phyloP scores from a whole-genome alignment of 2,888 invertebrate genomes.

The Amblyjoppa proteus region DNA sequence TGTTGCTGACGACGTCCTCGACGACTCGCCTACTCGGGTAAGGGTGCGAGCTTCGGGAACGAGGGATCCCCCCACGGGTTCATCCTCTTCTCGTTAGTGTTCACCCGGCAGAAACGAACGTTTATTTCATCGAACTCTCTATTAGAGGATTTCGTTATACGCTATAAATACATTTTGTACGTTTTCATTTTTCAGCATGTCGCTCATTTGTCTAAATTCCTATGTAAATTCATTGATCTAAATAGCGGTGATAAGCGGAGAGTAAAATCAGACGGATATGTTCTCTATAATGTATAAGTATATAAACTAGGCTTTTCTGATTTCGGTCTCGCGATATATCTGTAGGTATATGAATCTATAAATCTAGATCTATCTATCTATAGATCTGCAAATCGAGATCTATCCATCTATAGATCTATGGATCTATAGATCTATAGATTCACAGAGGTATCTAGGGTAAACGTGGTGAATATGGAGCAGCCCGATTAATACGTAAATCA shows the following conservation, averaged over 20 bases:
- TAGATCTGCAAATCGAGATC: too few species aligned
- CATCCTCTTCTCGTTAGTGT: conserved; percentile 56
- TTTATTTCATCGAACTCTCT: conserved; percentile 47
- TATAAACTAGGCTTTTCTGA: too few species aligned
- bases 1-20: conserved; percentile 34
- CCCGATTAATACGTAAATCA: too few species aligned
- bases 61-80: conserved; percentile 8
- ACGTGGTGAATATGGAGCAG: too few species aligned
- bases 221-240: neutral
- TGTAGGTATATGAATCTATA: too few species aligned
- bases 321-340: too few species aligned
- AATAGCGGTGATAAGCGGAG: too few species aligned
- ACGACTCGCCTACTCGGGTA: conserved; percentile 37
- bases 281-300: too few species aligned
- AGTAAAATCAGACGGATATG: too few species aligned
- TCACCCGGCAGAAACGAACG: conserved; percentile 50
- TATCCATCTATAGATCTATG: neutral
- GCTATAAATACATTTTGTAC: neutral
- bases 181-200: neutral
- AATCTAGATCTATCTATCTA: neutral
- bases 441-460: neutral
- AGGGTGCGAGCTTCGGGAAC: conserved; percentile 34
- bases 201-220: neutral
- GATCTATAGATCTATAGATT: neutral
- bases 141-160: conserved; percentile 37